phyloP scores from a whole-genome alignment of 2,888 invertebrate genomes.

The Nipponacmea schrenckii region DNA sequence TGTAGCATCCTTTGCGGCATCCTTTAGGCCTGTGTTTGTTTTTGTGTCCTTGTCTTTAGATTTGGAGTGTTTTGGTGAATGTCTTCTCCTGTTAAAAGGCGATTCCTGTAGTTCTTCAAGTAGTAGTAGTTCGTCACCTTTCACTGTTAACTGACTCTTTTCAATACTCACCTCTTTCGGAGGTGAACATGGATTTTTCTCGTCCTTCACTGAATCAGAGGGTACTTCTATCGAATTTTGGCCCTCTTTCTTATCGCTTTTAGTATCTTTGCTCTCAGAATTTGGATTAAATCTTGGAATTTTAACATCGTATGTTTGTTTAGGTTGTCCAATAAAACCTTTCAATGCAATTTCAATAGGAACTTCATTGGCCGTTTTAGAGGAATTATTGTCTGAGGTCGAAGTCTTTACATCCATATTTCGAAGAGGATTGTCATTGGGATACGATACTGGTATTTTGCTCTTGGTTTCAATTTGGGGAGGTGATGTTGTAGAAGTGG shows the following conservation, averaged over 20 bases:
- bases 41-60: neutral
- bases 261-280: neutral
- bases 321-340: no score
- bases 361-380: no score
- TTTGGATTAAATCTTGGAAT: neutral
- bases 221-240: neutral
- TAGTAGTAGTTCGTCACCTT: neutral
- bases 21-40: neutral
- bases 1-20: neutral
- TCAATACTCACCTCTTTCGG: neutral
- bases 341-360: no score
- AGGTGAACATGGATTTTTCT: neutral
- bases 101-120: neutral
- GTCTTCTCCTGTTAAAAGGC: neutral
- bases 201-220: neutral
- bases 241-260: neutral
- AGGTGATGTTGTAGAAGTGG: no score
- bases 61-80: neutral
- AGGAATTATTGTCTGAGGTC: no score
- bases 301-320: no score
- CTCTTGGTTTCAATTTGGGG: no score
- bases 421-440: no score
- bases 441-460: no score
- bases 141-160: neutral
- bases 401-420: no score